These are phyloP conservation scores for Syngnathus scovelli DNA, from an alignment of 2,113 vertebrate genomes.

Conservation along the genomic window DNA sequence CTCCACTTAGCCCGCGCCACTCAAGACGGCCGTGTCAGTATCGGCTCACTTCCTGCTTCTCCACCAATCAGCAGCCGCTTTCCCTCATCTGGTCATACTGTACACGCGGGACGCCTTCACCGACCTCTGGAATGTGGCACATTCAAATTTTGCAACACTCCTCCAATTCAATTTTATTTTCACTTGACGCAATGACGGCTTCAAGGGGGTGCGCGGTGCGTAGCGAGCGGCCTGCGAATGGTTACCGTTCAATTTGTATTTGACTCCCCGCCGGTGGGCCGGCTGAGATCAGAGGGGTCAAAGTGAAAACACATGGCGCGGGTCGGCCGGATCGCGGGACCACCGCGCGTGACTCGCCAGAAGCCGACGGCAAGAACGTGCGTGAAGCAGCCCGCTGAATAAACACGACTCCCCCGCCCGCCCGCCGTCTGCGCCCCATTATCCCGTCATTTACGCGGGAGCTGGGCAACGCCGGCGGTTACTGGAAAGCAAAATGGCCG, in stretches of 20 bases:
- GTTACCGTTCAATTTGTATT: slow-evolving; percentile 99
- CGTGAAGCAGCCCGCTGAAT: slow-evolving; percentile 96
- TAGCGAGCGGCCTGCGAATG: slow-evolving; percentile 87
- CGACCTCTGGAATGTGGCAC: neutral
- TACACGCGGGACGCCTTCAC: neutral
- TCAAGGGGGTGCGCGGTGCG: neutral
- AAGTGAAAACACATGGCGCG: slow-evolving; percentile 99
- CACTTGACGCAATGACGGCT: neutral
- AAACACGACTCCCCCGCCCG: slow-evolving; percentile 89
- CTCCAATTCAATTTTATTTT: neutral
- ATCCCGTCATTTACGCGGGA: slow-evolving; percentile 91
- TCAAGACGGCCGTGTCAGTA: neutral
- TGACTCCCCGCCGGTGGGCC: slow-evolving; percentile 98
- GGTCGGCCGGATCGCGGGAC: slow-evolving; percentile 98
- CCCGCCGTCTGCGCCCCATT: slow-evolving; percentile 93
- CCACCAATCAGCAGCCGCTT: too few species aligned
- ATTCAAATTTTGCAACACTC: too few species aligned
- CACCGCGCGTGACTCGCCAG: slow-evolving; percentile 86
- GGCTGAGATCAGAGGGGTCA: slow-evolving; percentile 97
- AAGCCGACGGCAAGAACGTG: slow-evolving; percentile 84
- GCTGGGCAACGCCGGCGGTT: slow-evolving; percentile 82
- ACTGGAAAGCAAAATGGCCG: slow-evolving; percentile 71
- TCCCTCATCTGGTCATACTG: too few species aligned
- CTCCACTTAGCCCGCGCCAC: slow-evolving; percentile 46
- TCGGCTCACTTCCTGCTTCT: neutral